Evolutionary conservation across 1,140 invertebrate genomes (phyloP).

Genomic region (Plodia interpunctella): DNA sequence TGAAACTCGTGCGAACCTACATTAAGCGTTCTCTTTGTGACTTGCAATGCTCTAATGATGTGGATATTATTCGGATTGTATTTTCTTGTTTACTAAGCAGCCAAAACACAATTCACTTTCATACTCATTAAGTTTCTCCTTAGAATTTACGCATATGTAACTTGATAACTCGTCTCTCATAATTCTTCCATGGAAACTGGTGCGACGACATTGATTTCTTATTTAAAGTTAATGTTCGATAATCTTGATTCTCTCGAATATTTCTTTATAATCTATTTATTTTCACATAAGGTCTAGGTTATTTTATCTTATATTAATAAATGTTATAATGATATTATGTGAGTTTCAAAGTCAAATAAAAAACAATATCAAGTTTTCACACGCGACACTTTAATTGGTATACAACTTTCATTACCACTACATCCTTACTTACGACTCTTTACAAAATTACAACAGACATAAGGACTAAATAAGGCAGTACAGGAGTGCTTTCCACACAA

Average conservation of each 20-base stretch:
- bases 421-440: slow-evolving; percentile 73
- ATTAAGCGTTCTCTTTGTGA: not conserved
- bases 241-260: no score
- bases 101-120: not conserved
- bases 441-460: slow-evolving; percentile 76
- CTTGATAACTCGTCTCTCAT: not conserved
- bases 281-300: not conserved
- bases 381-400: slow-evolving; percentile 73
- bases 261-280: not conserved
- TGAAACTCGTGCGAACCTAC: slow-evolving; percentile 23
- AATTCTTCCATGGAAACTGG: not conserved
- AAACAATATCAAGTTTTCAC: slow-evolving; percentile 31
- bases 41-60: not conserved
- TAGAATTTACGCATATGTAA: not conserved
- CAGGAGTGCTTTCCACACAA: slow-evolving; percentile 69
- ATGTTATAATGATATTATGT: not conserved
- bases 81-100: not conserved
- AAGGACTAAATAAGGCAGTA: slow-evolving; percentile 69
- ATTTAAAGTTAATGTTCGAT: no score
- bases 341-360: not conserved
- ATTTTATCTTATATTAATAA: slow-evolving; percentile 6
- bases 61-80: slow-evolving; percentile 7
- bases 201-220: not conserved
- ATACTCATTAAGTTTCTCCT: not conserved
- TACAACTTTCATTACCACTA: slow-evolving; percentile 59